Evolutionary conservation across 2,113 vertebrate genomes (phyloP).

Genomic region (Nothocercus nigrocapillus): DNA sequence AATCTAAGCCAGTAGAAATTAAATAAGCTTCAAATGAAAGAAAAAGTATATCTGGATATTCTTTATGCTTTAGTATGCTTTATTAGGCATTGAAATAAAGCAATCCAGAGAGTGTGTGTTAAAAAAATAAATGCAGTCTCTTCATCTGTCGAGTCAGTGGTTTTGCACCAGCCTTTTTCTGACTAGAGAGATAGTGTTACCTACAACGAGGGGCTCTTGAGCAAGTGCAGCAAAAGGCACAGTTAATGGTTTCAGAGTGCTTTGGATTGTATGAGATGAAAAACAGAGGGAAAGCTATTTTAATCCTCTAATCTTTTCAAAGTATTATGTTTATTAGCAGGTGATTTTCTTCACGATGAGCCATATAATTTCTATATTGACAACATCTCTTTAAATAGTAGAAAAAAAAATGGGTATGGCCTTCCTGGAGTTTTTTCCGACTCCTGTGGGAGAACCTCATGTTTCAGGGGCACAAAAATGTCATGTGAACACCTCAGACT

Average conservation of each 20-base stretch:
- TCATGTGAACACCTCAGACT: neutral
- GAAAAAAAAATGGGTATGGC: neutral
- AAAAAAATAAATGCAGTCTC: neutral
- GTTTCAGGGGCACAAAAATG: slow-evolving; percentile 27
- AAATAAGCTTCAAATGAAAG: neutral
- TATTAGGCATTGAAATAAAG: slow-evolving; percentile 24
- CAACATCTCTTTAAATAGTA: slow-evolving; percentile 12
- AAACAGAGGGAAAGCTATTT: slow-evolving; percentile 13
- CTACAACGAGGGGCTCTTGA: neutral
- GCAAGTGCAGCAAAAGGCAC: neutral
- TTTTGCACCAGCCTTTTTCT: neutral
- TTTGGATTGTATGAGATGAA: slow-evolving; percentile 31
- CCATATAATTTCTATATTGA: slow-evolving; percentile 35
- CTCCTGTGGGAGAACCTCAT: neutral
- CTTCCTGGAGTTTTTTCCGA: slow-evolving; percentile 25
- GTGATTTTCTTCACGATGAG: slow-evolving; percentile 36
- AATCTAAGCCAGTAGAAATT: slow-evolving; percentile 17
- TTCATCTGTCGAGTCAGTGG: neutral
- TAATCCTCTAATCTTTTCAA: slow-evolving; percentile 51
- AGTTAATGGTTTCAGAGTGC: neutral
- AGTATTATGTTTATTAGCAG: neutral
- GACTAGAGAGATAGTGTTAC: neutral
- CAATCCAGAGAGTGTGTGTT: neutral
- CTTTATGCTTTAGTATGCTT: neutral
- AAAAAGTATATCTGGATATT: neutral